phyloP scores from a whole-genome alignment of 2,113 vertebrate species.

The Turdus rufiventris region DNA sequence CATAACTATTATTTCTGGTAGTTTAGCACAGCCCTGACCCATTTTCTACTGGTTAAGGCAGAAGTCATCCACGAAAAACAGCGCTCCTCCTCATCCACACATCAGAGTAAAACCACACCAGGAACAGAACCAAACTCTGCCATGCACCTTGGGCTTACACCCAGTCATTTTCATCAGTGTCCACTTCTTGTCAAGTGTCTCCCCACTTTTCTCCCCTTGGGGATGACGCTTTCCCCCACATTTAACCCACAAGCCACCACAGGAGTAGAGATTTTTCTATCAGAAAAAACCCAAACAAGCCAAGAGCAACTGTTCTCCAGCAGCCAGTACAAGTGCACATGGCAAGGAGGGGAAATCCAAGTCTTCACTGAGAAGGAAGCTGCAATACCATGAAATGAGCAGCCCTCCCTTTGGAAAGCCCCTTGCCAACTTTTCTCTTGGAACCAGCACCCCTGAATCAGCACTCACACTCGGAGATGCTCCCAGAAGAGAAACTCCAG shows the following conservation, averaged over 20 bases:
- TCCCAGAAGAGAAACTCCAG: not conserved
- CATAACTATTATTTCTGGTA: not conserved
- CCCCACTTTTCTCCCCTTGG: not conserved
- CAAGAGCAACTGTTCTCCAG: not conserved
- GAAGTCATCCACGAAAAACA: not conserved
- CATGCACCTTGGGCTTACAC: not conserved
- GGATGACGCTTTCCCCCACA: not conserved
- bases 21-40: not conserved
- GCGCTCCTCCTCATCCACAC: not conserved
- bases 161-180: not conserved
- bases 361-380: not conserved
- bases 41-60: not conserved
- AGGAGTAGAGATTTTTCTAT: not conserved
- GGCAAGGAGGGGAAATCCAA: constrained; percentile 45
- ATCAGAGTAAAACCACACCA: not conserved
- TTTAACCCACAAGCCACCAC: not conserved
- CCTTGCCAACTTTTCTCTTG: not conserved
- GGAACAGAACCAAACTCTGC: not conserved
- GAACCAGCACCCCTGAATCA: not conserved
- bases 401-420: constrained; percentile 15
- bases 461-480: not conserved
- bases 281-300: not conserved
- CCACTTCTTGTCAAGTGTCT: not conserved
- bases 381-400: not conserved
- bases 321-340: not conserved